Conservation (phyloP, 2,888 invertebrate genomes). For the Cephonodes hylas region DNA sequence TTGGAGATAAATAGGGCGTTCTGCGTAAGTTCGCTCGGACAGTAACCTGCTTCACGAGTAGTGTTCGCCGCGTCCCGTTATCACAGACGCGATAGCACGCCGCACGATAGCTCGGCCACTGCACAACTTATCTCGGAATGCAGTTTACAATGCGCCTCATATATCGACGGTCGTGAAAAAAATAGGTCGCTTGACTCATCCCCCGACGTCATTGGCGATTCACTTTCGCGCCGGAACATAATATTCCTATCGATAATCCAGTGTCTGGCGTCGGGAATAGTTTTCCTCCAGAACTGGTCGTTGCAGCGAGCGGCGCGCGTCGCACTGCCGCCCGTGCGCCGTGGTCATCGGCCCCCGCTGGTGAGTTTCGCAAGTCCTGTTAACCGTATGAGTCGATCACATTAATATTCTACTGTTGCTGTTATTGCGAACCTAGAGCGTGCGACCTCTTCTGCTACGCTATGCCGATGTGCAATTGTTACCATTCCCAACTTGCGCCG, state of each 20-base stretch:
- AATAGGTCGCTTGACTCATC: conserved; percentile 33
- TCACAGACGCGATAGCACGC: conserved; percentile 60
- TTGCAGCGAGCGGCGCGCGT: conserved; percentile 43
- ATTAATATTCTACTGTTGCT: conserved; percentile 75
- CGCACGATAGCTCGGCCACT: conserved; percentile 56
- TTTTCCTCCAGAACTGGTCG: conserved; percentile 44
- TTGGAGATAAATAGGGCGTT: conserved; percentile 51
- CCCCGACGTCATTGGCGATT: conserved; percentile 26
- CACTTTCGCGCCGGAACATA: conserved; percentile 16
- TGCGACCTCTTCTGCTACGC: conserved; percentile 40
- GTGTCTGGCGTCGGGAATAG: conserved; percentile 34
- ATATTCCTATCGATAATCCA: conserved; percentile 34
- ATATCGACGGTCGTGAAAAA: conserved; percentile 55
- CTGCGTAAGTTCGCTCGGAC: conserved; percentile 42
- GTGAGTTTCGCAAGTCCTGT: conserved; percentile 79
- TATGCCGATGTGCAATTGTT: conserved; percentile 19
- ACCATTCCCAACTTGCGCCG: conserved; percentile 15
- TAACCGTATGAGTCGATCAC: conserved; percentile 70
- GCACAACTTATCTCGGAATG: conserved; percentile 69
- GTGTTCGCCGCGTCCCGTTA: conserved; percentile 61
- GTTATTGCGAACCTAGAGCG: conserved; percentile 65
- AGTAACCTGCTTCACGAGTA: conserved; percentile 54
- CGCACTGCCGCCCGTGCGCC: conserved; percentile 46
- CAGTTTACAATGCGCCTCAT: conserved; percentile 57
- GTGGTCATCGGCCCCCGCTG: conserved; percentile 77